Conservation (phyloP, 2,113 vertebrate species). For the Ophiodon elongatus region DNA sequence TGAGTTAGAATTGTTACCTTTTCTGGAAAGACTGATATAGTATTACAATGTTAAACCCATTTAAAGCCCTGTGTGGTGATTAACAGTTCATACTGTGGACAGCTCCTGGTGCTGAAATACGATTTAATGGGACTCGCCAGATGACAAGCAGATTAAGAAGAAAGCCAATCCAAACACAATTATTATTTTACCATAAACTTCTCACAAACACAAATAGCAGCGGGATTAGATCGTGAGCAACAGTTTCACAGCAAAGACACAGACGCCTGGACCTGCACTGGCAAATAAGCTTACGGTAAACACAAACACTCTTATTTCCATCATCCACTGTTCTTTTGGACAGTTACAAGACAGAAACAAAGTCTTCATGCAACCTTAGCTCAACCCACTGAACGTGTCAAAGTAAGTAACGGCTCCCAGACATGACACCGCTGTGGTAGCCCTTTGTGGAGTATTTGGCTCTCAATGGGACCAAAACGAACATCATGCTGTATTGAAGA, state of each 20-base stretch:
- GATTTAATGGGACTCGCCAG: background rate
- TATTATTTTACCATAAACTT: background rate
- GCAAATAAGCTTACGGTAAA: background rate
- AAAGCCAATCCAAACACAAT: background rate
- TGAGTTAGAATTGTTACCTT: background rate
- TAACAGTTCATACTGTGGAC: conserved; percentile 3
- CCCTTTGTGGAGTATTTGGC: background rate
- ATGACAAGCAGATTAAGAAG: conserved; percentile 4
- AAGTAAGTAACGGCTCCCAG: too few relatives aligned
- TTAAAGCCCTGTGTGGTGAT: background rate
- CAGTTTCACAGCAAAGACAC: background rate
- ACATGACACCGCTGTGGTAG: too few relatives aligned
- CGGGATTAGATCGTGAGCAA: background rate
- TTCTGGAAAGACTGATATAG: too few relatives aligned
- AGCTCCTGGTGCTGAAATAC: conserved; percentile 47
- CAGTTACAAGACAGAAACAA: background rate
- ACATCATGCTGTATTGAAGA: background rate
- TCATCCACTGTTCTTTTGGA: background rate
- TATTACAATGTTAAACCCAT: background rate
- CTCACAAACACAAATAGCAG: background rate
- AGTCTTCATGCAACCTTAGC: background rate
- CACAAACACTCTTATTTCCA: too few relatives aligned
- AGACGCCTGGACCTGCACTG: background rate
- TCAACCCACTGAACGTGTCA: too few relatives aligned
- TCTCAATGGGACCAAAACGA: background rate